phyloP scores from a whole-genome alignment of 2,888 invertebrate species.

The Cheiracanthium punctorium region DNA sequence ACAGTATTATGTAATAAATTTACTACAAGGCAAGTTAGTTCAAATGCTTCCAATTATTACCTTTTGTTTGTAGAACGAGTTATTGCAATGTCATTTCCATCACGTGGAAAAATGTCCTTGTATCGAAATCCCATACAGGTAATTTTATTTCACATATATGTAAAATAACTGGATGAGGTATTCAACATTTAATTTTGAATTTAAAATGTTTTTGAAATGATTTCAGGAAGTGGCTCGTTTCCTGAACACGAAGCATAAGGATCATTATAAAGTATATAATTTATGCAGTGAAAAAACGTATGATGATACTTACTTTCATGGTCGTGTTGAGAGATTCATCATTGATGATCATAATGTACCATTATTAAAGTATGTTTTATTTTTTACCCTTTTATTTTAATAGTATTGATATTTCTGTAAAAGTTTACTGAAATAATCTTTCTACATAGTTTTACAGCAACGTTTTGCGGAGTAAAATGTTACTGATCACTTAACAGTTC shows the following conservation, averaged over 20 bases:
- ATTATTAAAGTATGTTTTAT: constrained; percentile 75
- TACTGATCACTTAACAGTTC: too few species aligned
- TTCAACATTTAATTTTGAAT: too few species aligned
- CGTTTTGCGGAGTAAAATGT: too few species aligned
- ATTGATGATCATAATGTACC: constrained; percentile 79
- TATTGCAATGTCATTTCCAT: constrained; percentile 79
- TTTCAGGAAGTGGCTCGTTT: constrained; percentile 78
- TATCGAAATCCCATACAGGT: constrained; percentile 78
- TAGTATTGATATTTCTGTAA: too few species aligned
- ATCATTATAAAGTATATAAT: constrained; percentile 78
- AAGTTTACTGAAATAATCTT: not conserved
- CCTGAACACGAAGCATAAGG: constrained; percentile 77
- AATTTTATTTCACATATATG: constrained; percentile 72
- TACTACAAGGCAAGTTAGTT: not conserved
- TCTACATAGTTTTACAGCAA: too few species aligned
- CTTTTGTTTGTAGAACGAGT: too few species aligned
- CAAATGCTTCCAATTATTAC: too few species aligned
- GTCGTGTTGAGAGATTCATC: constrained; percentile 76
- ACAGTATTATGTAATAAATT: not conserved
- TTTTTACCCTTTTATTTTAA: not conserved
- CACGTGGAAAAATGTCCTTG: constrained; percentile 77
- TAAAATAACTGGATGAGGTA: too few species aligned
- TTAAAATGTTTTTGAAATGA: constrained; percentile 12
- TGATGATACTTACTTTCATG: constrained; percentile 76
- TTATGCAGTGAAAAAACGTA: constrained; percentile 78